A percentile compares a stretch with the other conserved stretches of the same genome.
Evolutionary conservation across 2,888 invertebrate species (phyloP).

Genomic region (Auanema sp.): DNA sequence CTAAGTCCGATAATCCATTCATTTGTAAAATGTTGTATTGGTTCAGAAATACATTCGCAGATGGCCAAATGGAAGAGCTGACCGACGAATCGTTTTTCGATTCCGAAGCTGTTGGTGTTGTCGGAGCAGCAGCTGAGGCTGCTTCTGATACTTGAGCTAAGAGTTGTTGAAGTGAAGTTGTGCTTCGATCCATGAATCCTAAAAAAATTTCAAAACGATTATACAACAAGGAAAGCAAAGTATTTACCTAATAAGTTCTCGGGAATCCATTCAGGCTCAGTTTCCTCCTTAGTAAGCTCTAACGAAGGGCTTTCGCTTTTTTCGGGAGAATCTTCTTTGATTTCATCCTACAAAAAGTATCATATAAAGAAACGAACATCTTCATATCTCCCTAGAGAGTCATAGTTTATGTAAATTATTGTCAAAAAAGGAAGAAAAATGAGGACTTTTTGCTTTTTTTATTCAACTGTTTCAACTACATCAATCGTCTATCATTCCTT

Average conservation of each 20-base stretch:
- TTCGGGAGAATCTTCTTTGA: slow-evolving; percentile 4
- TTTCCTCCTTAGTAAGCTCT: slow-evolving; percentile 33
- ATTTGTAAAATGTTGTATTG: slow-evolving; percentile 52
- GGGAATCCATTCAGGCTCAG: slow-evolving; percentile 39
- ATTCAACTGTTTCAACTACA: too few species aligned
- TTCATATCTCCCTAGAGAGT: too few species aligned
- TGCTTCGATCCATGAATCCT: slow-evolving; percentile 38
- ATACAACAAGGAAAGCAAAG: neutral
- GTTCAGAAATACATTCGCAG: slow-evolving; percentile 36
- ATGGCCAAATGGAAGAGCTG: slow-evolving; percentile 46
- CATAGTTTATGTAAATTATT: too few species aligned
- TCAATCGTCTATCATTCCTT: too few species aligned
- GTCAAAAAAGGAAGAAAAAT: too few species aligned
- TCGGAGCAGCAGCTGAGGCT: slow-evolving; percentile 18
- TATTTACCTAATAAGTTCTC: slow-evolving; percentile 37
- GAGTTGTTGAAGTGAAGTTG: slow-evolving; percentile 35
- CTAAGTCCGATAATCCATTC: slow-evolving; percentile 45
- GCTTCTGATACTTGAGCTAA: slow-evolving; percentile 20
- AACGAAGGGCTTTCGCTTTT: slow-evolving; percentile 39
- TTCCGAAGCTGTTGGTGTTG: slow-evolving; percentile 19
- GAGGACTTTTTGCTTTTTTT: too few species aligned
- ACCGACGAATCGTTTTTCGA: slow-evolving; percentile 22
- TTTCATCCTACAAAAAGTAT: neutral
- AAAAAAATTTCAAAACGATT: slow-evolving; percentile 2
- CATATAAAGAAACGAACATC: neutral